These are phyloP conservation scores for Anolis carolinensis DNA, from an alignment of 2,113 vertebrate genomes.

Conservation along the genomic window DNA sequence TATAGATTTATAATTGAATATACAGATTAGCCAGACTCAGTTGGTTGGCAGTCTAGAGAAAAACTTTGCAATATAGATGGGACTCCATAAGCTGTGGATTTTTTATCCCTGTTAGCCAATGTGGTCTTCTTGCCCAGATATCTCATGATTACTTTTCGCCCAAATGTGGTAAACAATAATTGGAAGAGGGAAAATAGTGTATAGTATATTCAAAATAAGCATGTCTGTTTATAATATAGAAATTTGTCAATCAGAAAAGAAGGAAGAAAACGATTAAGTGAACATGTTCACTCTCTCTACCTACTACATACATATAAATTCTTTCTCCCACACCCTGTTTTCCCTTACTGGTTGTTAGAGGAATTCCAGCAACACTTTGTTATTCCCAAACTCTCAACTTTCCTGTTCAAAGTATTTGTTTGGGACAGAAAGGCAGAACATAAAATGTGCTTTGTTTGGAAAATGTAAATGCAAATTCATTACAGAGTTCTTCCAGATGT, in stretches of 20 bases:
- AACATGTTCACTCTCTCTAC: background rate
- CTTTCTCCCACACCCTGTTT: background rate
- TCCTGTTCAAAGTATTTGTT: background rate
- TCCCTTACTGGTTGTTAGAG: background rate
- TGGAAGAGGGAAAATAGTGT: background rate
- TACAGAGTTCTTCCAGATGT: background rate
- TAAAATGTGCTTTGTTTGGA: background rate
- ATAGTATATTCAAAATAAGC: background rate
- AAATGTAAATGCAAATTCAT: background rate
- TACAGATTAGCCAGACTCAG: too few relatives aligned
- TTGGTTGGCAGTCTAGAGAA: too few relatives aligned
- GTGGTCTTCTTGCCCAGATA: background rate
- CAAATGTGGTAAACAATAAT: too few relatives aligned
- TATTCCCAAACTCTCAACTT: background rate
- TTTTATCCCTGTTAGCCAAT: too few relatives aligned
- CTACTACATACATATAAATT: background rate
- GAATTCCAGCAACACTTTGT: background rate
- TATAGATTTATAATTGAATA: background rate
- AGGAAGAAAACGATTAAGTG: background rate
- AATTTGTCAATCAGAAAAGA: background rate
- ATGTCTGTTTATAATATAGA: background rate
- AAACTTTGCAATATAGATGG: background rate
- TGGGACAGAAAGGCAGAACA: background rate
- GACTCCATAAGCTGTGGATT: background rate
- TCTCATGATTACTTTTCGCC: background rate